Percentiles rank a stretch among this genome's conserved stretches.
These are phyloP conservation scores for Ephialtes manifestator DNA, from an alignment of 2,888 invertebrate species.

Conservation along the genomic window DNA sequence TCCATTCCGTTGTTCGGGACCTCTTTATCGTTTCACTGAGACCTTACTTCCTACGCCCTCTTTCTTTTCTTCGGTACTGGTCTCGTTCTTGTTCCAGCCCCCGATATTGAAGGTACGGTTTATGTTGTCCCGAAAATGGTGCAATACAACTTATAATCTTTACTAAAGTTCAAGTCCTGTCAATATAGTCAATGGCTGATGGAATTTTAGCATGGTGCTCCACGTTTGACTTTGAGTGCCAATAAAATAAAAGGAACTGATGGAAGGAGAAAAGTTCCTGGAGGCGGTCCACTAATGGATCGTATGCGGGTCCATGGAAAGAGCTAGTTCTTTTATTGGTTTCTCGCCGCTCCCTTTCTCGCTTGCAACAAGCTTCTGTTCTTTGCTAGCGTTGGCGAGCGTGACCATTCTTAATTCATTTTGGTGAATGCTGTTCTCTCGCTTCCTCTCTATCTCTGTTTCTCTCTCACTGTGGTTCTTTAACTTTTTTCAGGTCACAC, in stretches of 20 bases:
- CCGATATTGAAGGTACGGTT: not conserved
- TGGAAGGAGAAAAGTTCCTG: conserved; percentile 46
- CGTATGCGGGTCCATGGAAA: conserved; percentile 68
- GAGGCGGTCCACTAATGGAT: conserved; percentile 64
- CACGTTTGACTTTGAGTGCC: conserved; percentile 27
- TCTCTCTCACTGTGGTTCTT: not conserved
- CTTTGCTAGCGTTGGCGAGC: conserved; percentile 50
- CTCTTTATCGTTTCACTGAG: conserved; percentile 58
- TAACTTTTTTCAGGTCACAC: not conserved
- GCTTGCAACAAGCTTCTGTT: conserved; percentile 41
- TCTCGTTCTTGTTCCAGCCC: not conserved
- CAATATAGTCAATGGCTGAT: not conserved
- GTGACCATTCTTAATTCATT: conserved; percentile 74
- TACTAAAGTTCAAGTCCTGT: conserved; percentile 8
- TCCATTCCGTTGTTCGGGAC: conserved; percentile 53
- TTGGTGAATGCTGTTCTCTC: conserved; percentile 56
- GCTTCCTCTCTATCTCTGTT: conserved; percentile 44
- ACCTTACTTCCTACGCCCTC: conserved; percentile 38
- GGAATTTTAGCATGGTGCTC: conserved; percentile 36
- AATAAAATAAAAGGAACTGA: conserved; percentile 39
- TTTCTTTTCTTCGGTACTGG: conserved; percentile 17
- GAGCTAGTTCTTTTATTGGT: conserved; percentile 54
- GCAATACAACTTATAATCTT: conserved; percentile 7
- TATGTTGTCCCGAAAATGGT: conserved; percentile 1
- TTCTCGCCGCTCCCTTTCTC: conserved; percentile 55